Base-by-base conservation (phyloP, 2,113 vertebrate genomes). In the Butorides virescens region DNA sequence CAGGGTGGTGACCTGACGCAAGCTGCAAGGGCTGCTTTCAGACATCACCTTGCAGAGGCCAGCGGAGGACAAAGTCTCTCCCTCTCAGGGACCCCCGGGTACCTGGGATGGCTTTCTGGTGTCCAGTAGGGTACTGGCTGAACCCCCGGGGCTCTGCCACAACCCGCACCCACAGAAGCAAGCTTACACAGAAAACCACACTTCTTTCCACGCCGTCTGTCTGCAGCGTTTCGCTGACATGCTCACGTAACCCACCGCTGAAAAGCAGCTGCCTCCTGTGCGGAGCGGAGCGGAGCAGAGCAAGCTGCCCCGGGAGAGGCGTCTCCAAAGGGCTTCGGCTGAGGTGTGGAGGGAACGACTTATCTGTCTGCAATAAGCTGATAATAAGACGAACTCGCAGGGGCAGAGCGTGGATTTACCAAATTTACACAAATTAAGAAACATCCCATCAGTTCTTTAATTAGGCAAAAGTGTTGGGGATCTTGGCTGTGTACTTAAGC, bases 401-500 rank as follows among this genome's bases (percentile, higher is more conserved):
- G 32, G 52, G 8, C 75, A 75, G 86, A 92, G 56, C 1, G 5
- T 0, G 2, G 66, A 66, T 89, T 92, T 91, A 49, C 17, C 39
- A 65, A 78, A 73, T 89, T 75, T 89, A 66, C 34, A 58, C 62
- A 53, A 68, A 91, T 92, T 49, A 52, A 79, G 84, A 82, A 91
- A 55, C 37, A 62, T 85, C 15, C 34, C 46, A 30, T 92, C 70
- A 36, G 58, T 76, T 73, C 74, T 76, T 95, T 87, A 89, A 75
- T 92, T 65, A 15, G 6, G 36, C 34, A 42, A 34, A 80, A 84
- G 3, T n/a, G 30, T 49, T 72, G 46, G 84, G 58, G 53, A 70
- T 81, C 80, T 81, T 91, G 92, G 56, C 70, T 85, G n/a, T 79
- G 70, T 82, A 18, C 23, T 87, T 92, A 66, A 89, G 74, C 88